Percentiles rank a stretch among this genome's conserved stretches.
These are phyloP conservation scores for Agonopterix subpropinquella DNA, from an alignment of 2,888 invertebrate species.

Conservation along the genomic window DNA sequence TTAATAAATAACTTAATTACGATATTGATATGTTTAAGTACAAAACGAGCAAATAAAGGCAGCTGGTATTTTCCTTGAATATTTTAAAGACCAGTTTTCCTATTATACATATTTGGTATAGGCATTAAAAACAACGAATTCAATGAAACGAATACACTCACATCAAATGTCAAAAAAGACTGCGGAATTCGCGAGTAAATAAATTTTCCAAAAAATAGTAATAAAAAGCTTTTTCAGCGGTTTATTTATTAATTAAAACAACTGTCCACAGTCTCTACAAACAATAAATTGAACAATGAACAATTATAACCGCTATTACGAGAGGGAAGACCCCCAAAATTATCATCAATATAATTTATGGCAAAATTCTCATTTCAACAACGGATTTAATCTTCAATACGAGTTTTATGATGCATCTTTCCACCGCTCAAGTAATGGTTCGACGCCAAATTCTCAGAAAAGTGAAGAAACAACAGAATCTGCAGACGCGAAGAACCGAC, in stretches of 20 bases:
- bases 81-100: too few species aligned
- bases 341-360: not conserved
- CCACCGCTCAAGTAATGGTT: not conserved
- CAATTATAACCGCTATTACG: constrained; percentile 1
- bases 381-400: not conserved
- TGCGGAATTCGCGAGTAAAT: not conserved
- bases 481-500: not conserved
- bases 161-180: not conserved
- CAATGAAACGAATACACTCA: not conserved
- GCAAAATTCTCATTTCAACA: not conserved
- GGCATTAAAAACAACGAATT: too few species aligned
- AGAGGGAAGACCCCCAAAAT: not conserved
- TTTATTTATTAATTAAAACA: too few species aligned
- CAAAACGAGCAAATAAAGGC: too few species aligned
- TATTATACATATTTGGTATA: too few species aligned
- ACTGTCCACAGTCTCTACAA: too few species aligned
- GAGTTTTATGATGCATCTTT: not conserved
- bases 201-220: not conserved
- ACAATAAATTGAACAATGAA: not conserved
- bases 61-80: too few species aligned
- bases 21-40: too few species aligned
- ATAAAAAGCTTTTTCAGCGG: too few species aligned
- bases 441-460: not conserved
- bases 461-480: not conserved
- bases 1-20: too few species aligned